Evolutionary conservation across 2,113 vertebrate species (phyloP).

Genomic region (Ceyx margarethae): DNA sequence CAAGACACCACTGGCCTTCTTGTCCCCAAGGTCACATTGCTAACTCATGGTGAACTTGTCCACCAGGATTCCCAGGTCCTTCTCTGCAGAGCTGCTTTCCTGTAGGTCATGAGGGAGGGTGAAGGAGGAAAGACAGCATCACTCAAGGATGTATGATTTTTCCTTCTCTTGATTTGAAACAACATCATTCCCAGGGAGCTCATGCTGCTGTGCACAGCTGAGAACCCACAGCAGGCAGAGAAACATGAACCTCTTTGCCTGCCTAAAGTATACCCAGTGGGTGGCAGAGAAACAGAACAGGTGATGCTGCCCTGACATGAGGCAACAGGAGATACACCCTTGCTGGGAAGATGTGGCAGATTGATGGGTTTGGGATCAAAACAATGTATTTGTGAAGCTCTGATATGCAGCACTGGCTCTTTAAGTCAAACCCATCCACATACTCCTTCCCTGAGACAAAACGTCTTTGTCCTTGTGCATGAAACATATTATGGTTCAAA

Average conservation of each 20-base stretch:
- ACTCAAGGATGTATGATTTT: neutral
- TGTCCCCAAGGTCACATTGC: neutral
- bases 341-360: neutral
- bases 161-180: neutral
- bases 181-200: neutral
- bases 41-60: neutral
- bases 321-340: neutral
- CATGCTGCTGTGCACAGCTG: neutral
- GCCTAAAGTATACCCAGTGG: neutral
- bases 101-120: neutral
- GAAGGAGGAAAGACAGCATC: neutral
- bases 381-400: neutral
- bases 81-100: too few relatives aligned
- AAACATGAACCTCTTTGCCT: neutral
- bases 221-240: neutral
- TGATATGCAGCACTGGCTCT: neutral
- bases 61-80: too few relatives aligned
- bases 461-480: conserved; percentile 52
- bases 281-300: neutral
- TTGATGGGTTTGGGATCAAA: neutral
- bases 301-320: neutral
- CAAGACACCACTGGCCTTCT: neutral
- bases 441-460: conserved; percentile 50
- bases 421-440: conserved; percentile 50
- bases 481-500: conserved; percentile 46